A percentile compares a stretch with the other conserved stretches of the same genome.
Conservation (phyloP, 2,888 invertebrate species). For the Minunthozetes semirufus region DNA sequence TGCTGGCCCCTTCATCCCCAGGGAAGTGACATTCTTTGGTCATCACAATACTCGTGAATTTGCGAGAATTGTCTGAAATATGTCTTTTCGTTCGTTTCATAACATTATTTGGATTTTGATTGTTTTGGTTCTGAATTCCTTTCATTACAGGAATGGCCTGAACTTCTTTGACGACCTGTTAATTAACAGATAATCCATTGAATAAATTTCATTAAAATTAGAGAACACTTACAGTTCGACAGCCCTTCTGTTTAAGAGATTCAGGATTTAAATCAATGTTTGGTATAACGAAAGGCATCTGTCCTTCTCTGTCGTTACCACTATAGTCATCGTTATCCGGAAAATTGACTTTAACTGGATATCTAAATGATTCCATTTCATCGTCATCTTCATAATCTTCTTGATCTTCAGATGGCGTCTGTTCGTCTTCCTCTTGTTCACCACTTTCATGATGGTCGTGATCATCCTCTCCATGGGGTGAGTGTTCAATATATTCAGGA, state of each 20-base stretch:
- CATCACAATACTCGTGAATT: conserved; percentile 39
- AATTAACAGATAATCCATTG: not conserved
- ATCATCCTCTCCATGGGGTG: not conserved
- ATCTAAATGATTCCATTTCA: conserved; percentile 17
- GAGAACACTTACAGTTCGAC: not conserved
- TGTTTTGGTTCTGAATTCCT: not conserved
- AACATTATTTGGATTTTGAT: not conserved
- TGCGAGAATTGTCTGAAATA: conserved; percentile 1
- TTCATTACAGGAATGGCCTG: conserved; percentile 20
- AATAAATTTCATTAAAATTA: not conserved
- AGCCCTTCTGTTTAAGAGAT: conserved; percentile 13
- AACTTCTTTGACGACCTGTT: conserved; percentile 38
- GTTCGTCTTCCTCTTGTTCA: not conserved
- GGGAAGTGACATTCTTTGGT: conserved; percentile 41
- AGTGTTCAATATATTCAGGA: not conserved
- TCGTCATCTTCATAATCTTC: conserved; percentile 22
- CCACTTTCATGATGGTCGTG: not conserved
- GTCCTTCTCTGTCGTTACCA: not conserved
- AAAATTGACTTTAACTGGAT: not conserved
- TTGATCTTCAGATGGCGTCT: not conserved
- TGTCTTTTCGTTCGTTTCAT: not conserved
- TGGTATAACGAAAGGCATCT: not conserved
- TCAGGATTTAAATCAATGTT: conserved; percentile 14
- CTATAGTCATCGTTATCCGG: not conserved
- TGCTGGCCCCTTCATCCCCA: conserved; percentile 32